These are phyloP conservation scores for Orius laevigatus DNA, from an alignment of 1,140 invertebrate genomes.

Conservation along the genomic window DNA sequence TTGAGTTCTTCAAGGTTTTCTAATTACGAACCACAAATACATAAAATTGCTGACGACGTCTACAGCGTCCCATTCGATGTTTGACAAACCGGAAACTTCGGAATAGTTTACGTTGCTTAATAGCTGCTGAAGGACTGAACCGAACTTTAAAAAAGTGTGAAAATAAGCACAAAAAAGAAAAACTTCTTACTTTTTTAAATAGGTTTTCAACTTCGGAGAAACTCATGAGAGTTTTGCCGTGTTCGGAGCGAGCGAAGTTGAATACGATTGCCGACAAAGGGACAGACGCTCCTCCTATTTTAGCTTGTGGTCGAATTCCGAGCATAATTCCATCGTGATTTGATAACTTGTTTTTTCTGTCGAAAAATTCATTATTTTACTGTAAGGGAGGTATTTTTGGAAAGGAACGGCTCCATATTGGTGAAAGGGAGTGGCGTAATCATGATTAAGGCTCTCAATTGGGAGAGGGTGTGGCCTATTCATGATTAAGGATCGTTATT, in stretches of 20 bases:
- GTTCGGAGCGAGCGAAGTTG: conserved; percentile 37
- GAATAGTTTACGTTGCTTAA: conserved; percentile 60
- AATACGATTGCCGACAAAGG: conserved; percentile 68
- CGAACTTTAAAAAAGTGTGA: conserved; percentile 41
- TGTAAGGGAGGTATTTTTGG: too few relatives aligned
- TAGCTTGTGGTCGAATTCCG: conserved; percentile 31
- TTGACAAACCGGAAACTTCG: conserved; percentile 67
- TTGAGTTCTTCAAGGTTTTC: too few relatives aligned
- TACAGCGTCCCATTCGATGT: conserved; percentile 82
- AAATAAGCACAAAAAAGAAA: neutral
- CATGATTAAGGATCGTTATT: too few relatives aligned
- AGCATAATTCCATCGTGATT: conserved; percentile 47
- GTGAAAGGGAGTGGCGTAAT: neutral
- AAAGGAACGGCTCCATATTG: too few relatives aligned
- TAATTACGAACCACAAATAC: conserved; percentile 60
- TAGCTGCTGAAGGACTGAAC: conserved; percentile 63
- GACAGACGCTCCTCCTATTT: conserved; percentile 41
- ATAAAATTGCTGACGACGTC: conserved; percentile 65
- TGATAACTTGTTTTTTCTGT: conserved; percentile 5
- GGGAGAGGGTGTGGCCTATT: too few relatives aligned
- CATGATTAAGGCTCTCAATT: too few relatives aligned
- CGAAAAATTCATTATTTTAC: conserved; percentile 3
- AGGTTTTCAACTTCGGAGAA: conserved; percentile 58
- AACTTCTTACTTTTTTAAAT: conserved; percentile 47
- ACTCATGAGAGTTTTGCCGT: conserved; percentile 47